These are phyloP conservation scores for Ectropis grisescens DNA, from an alignment of 1,140 invertebrate genomes.

Conservation along the genomic window DNA sequence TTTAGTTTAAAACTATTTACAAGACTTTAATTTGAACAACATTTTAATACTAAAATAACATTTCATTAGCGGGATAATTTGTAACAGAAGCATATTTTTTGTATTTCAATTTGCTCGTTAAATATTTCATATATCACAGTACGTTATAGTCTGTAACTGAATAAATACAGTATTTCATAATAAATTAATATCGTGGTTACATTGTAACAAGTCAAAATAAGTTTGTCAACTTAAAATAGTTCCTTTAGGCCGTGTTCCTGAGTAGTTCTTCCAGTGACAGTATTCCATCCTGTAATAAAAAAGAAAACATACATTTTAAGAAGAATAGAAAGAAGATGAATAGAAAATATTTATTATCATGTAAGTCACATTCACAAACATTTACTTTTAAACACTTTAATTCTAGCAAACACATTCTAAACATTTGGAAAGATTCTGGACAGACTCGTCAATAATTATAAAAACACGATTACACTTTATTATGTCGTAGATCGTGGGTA, in stretches of 20 bases:
- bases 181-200: too few species aligned
- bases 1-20: constrained; percentile 26
- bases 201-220: too few species aligned
- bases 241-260: constrained; percentile 47
- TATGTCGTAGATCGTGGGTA: too few species aligned
- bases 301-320: neutral
- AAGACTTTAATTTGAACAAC: constrained; percentile 17
- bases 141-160: constrained; percentile 30
- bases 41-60: constrained; percentile 9
- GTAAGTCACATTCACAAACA: too few species aligned
- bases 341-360: too few species aligned
- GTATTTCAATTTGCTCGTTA: constrained; percentile 9
- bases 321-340: neutral
- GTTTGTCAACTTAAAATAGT: too few species aligned
- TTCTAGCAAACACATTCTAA: neutral
- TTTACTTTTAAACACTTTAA: neutral
- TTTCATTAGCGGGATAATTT: neutral
- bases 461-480: neutral
- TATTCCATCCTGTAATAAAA: constrained; percentile 48
- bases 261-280: constrained; percentile 54
- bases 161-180: constrained; percentile 31
- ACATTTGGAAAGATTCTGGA: too few species aligned
- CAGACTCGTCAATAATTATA: too few species aligned
- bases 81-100: constrained; percentile 10
- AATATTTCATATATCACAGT: constrained; percentile 49